Conservation (phyloP, 2,797 vertebrate genomes). For the Anableps anableps region DNA sequence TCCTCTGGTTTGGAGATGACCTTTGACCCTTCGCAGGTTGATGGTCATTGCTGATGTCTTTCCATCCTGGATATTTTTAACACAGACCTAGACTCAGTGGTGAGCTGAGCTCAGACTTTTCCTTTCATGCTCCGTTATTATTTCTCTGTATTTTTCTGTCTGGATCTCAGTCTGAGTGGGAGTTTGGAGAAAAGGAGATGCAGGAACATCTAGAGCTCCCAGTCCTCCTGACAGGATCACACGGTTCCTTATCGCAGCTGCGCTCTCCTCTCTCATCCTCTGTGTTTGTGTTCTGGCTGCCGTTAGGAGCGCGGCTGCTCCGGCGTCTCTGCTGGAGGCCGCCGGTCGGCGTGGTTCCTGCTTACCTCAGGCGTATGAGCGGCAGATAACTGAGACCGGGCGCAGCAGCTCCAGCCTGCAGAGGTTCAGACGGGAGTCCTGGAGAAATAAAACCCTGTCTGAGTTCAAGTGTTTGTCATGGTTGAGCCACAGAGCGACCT, state of each 20-base stretch:
- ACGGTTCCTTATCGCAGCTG: neutral
- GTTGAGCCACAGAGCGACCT: neutral
- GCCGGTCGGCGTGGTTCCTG: slow-evolving; percentile 9
- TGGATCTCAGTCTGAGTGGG: neutral
- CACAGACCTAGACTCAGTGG: too few species aligned
- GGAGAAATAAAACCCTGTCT: too few species aligned
- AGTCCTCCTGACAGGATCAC: neutral
- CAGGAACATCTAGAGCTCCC: neutral
- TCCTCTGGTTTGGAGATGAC: too few species aligned
- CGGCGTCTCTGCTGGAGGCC: neutral
- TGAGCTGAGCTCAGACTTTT: too few species aligned
- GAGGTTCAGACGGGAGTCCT: neutral
- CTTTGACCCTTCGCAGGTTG: too few species aligned
- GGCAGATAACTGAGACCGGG: slow-evolving; percentile 15
- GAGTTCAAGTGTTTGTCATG: too few species aligned
- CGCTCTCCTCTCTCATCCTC: neutral
- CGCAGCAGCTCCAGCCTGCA: too few species aligned
- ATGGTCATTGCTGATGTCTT: too few species aligned
- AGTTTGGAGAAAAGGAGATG: neutral
- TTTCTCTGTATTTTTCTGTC: neutral
- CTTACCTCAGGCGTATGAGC: slow-evolving; percentile 26
- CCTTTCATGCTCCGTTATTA: neutral
- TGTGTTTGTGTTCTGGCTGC: slow-evolving; percentile 8
- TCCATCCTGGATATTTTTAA: too few species aligned
- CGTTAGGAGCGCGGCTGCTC: neutral